Conservation (phyloP, 2,888 invertebrate species). For the Aphelenchoides bicaudatus region DNA sequence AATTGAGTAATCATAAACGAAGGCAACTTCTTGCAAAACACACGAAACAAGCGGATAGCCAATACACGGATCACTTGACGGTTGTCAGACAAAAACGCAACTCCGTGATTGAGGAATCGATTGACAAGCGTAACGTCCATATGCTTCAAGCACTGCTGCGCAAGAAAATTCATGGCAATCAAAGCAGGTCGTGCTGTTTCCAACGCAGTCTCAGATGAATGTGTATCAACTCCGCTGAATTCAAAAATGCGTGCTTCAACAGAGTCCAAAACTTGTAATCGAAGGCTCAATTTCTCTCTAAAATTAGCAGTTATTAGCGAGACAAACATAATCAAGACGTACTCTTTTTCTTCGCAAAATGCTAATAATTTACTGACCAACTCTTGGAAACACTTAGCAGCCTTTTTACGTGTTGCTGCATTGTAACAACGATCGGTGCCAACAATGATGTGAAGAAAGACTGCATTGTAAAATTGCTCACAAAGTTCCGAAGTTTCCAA, state of each 20-base stretch:
- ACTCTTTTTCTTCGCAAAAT: slow-evolving; percentile 38
- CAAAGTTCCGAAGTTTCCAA: too few relatives aligned
- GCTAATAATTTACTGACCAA: slow-evolving; percentile 42
- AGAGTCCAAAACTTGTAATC: slow-evolving; percentile 10
- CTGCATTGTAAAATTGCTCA: too few relatives aligned
- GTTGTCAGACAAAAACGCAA: slow-evolving; percentile 41
- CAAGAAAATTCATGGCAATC: slow-evolving; percentile 54
- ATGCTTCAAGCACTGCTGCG: slow-evolving; percentile 44
- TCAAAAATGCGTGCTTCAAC: slow-evolving; percentile 3
- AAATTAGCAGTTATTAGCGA: not conserved
- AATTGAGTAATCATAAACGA: slow-evolving; percentile 51
- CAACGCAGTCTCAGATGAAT: slow-evolving; percentile 20
- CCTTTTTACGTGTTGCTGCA: slow-evolving; percentile 43
- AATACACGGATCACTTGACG: slow-evolving; percentile 46
- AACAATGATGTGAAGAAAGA: too few relatives aligned
- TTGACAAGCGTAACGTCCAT: slow-evolving; percentile 28
- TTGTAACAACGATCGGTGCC: too few relatives aligned
- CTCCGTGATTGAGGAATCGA: slow-evolving; percentile 40
- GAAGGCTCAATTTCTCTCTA: too few relatives aligned
- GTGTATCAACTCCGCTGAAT: not conserved
- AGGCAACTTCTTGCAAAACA: slow-evolving; percentile 50
- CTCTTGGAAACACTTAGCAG: slow-evolving; percentile 47
- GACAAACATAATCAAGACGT: slow-evolving; percentile 1
- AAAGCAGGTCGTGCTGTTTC: slow-evolving; percentile 40
- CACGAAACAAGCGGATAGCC: slow-evolving; percentile 49